Base-by-base conservation (phyloP, 2,797 vertebrate species). In the Schizothorax lantsangensis region DNA sequence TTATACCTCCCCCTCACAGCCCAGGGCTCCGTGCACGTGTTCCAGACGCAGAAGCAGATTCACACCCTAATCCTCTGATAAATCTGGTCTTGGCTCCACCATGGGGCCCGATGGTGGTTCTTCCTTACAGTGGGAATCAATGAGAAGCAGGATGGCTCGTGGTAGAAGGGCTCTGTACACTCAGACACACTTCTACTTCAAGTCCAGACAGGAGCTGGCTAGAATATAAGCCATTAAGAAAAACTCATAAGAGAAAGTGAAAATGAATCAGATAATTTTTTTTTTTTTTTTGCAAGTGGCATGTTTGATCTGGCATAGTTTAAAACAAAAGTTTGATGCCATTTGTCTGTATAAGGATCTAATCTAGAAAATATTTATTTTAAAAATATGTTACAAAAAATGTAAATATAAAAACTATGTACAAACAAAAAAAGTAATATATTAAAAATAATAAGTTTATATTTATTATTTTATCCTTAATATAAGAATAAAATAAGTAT, bases 1-100 rank as follows among this genome's bases (percentile, higher is more conserved):
- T 84, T 77, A 5, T 19, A 30, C 59, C 30, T 71, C 40, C 69
- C 15, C 52, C 47, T 64, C 23, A 47, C 23, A 30, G 59, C 68
- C 49, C 83, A 45, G 78, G 73, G 40, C 69, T 83, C 86, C 5
- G 7, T 73, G 85, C 90, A 92, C 71, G 14, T 92, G 93, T 81
- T 89, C 43, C 84, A 89, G 83, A 86, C 85, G 59, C 83, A 75
- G 87, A 89, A 83, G 90, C 93, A 94, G 91, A 94, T 91, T 90
- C 89, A 92, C 92, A 36, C 80, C 83, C 90, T 94, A 95, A 95
- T 94, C 93, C 82, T 75, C 33, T 84, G 91, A 92, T 94, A 94
- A 95, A 94, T 92, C 93, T 94, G 91, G 86, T 90, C 87, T 90
- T 91, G 90, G 91, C 92, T 92, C 74, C 75, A 77, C 23, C 47